Evolutionary conservation across 2,113 vertebrate genomes (phyloP).

Genomic region (Zingel zingel): DNA sequence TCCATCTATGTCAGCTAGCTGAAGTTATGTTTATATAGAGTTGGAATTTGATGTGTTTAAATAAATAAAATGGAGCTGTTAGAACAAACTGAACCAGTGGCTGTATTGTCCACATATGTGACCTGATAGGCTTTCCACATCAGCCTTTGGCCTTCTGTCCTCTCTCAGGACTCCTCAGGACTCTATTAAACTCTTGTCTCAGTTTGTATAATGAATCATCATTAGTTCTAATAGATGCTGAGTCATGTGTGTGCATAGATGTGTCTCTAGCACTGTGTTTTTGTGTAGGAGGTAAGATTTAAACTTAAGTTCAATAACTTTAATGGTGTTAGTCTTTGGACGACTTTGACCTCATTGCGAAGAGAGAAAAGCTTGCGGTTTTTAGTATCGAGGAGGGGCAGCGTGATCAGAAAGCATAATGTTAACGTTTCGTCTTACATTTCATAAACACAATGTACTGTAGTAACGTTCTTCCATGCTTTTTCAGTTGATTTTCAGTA

Average conservation of each 20-base stretch:
- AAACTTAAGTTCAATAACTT: slow-evolving; percentile 52
- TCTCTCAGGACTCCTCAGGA: slow-evolving; percentile 14
- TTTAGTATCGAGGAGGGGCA: neutral
- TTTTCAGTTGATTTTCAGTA: neutral
- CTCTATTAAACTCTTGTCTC: slow-evolving; percentile 33
- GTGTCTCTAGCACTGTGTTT: slow-evolving; percentile 18
- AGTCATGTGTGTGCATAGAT: neutral
- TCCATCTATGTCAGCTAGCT: too few relatives aligned
- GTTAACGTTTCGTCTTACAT: neutral
- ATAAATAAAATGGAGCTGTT: neutral
- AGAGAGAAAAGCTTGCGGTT: neutral
- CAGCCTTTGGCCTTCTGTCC: slow-evolving; percentile 14
- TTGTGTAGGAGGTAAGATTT: slow-evolving; percentile 54
- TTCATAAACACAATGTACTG: neutral
- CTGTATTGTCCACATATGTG: neutral
- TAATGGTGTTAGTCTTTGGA: slow-evolving; percentile 26
- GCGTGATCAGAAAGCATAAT: neutral
- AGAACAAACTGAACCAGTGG: neutral
- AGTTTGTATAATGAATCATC: slow-evolving; percentile 67
- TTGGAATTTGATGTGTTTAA: too few relatives aligned
- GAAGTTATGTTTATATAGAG: too few relatives aligned
- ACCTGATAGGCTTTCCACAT: slow-evolving; percentile 19
- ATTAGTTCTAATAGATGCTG: slow-evolving; percentile 58
- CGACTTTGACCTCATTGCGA: slow-evolving; percentile 29
- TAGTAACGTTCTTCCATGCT: neutral